Conservation (phyloP, 1,140 invertebrate genomes). For the Drosophila subpulchrella region DNA sequence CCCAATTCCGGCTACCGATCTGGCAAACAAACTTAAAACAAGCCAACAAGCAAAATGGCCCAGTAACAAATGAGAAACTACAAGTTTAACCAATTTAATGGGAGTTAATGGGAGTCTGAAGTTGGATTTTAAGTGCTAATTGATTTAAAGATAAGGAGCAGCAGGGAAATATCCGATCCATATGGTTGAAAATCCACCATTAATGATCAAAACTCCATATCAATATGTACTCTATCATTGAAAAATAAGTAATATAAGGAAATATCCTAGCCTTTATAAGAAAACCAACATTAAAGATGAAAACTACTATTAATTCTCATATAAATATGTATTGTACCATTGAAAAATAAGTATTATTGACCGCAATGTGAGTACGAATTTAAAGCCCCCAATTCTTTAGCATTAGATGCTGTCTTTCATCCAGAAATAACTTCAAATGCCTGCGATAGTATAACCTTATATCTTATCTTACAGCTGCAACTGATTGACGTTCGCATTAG, state of each 20-base stretch:
- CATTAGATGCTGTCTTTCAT: background rate
- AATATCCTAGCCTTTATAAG: too few species aligned
- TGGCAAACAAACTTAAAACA: conserved; percentile 11
- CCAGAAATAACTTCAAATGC: background rate
- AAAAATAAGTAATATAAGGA: background rate
- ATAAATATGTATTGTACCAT: too few species aligned
- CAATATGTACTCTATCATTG: too few species aligned
- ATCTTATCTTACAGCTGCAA: background rate
- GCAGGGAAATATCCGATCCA: background rate
- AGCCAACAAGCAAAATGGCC: background rate
- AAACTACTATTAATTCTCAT: too few species aligned
- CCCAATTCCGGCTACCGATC: conserved; percentile 46
- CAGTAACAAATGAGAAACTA: conserved; percentile 3
- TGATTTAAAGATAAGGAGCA: background rate
- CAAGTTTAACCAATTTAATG: background rate
- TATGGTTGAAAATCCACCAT: background rate
- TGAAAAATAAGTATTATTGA: too few species aligned
- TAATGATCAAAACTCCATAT: background rate
- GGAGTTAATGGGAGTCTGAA: background rate
- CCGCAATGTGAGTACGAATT: too few species aligned
- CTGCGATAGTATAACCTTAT: background rate
- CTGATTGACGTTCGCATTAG: background rate
- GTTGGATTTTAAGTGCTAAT: conserved; percentile 4
- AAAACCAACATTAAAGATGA: too few species aligned
- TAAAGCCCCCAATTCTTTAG: too few species aligned